Evolutionary conservation across 64 coral and sea anemone genomes (phyloP), one percentile per base, ranked within the genome.

Genomic region (Stichodactyla helianthus): DNA sequence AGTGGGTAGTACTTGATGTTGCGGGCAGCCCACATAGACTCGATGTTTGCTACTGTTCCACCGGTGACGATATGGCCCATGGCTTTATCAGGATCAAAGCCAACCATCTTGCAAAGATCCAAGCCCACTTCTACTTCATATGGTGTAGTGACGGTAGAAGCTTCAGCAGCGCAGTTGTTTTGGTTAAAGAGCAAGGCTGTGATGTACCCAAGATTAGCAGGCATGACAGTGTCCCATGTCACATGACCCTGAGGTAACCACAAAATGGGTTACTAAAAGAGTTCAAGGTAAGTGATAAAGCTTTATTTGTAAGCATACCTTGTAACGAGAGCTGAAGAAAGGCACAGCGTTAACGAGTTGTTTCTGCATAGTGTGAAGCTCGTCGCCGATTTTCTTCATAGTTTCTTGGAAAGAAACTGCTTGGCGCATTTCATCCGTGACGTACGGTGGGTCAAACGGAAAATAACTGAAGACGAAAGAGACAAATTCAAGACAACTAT

Each of bases 91-190:
- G 51, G 54, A 19, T 94, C 79, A 59, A 84, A 87, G 15, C 89
- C 89, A 4, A 94, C 26, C 93, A 94, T 91, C 7, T 83, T 84
- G 26, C 80, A 94, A 50, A 94, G 56, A 60, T 94, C 93, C 82
- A 11, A 13, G 4, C 93, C 93, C 89, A 65, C 62, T 65, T 88
- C 70, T 4, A 91, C 56, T 35, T 94, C 93, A 25, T 85, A 85
- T 7, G 51, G 59, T 7, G 89, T 91, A 1, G 89, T 94, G 4
- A 85, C 93, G 20, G 89, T 71, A 2, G 67, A 61, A 1, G 77
- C 93, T 68, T 94, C 93, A 20, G 86, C 89, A 53, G 93, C 93
- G 52, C 89, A 90, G 76, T 94, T 94, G 86, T 94, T 94, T 77
- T 94, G 93, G 51, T 91, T 94, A n/a, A 83, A 94, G 80, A 94